Base-by-base conservation (phyloP, 2,113 vertebrate species). In the Planiliza haematocheilus region DNA sequence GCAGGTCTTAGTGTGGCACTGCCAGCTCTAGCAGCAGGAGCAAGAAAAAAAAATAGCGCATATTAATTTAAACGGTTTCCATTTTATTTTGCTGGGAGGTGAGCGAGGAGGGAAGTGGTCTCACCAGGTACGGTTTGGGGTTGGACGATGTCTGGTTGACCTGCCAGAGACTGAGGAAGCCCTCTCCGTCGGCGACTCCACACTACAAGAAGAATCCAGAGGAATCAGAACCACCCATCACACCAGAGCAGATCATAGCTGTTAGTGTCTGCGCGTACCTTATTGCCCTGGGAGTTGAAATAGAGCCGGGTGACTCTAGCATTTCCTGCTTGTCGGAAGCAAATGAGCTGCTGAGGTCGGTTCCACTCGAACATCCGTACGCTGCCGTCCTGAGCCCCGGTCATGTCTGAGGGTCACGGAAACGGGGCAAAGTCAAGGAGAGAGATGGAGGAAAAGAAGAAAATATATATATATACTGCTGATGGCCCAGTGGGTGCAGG, bases 351-450 rank as follows among this genome's bases (percentile, higher is more conserved):
- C 88, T 99, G 97, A 1, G 98, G 97, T 34, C 97, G 93, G 30
- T 95, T 96, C 98, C 98, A 99, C 43, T 99, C 98, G 86, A 99
- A 99, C 98, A 99, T 99, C 13, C 98, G 93, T 4, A 99, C 97
- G 0, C 97, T 99, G 21, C 98, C 98, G 16, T 99, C 98, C 79
- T 99, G 98, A 69, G 97, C 98, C 37, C 98, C 98, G 0, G 98
- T 99, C 79, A 99, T 95, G 88, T 99, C 98, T 99, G 76, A 65
- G 37, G 7, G 0, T 34, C 1, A 43, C 7, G 39, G 3, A 46
- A 56, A 57, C 7, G 7, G 18, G 43, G 2, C 16, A 43, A 13
- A 63, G 10, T 37, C 21, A 38, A 21, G 7, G 17, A 16, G 11
- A 16, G 16, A 55, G 41, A 48, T 4, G 24, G 16, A n/a, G 17